Conservation (phyloP, 2,888 invertebrate genomes). For the Psylliodes chrysocephalus region DNA sequence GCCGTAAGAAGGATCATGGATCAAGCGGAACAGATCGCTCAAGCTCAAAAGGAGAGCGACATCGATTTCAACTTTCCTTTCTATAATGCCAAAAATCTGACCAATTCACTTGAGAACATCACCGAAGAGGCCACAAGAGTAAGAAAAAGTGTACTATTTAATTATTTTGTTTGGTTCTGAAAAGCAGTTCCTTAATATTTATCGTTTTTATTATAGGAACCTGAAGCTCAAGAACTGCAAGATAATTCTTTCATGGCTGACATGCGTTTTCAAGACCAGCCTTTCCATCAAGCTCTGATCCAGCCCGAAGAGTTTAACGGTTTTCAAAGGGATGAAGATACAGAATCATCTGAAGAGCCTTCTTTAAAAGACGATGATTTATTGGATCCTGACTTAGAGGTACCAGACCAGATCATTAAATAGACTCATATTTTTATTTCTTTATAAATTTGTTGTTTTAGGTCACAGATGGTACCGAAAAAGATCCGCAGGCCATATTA, state of each 20-base stretch:
- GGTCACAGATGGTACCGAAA: constrained; percentile 58
- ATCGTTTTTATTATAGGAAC: constrained; percentile 24
- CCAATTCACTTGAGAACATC: constrained; percentile 65
- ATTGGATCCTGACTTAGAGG: constrained; percentile 50
- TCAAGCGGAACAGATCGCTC: constrained; percentile 84
- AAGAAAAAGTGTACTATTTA: no score
- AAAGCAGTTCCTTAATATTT: not conserved
- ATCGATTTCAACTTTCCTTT: constrained; percentile 72
- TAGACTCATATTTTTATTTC: not conserved
- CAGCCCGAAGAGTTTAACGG: constrained; percentile 53
- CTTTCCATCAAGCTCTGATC: constrained; percentile 52
- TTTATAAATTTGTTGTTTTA: constrained; percentile 37
- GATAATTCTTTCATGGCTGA: constrained; percentile 51
- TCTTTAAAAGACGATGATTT: constrained; percentile 45
- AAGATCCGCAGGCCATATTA: constrained; percentile 61
- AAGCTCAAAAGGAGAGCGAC: constrained; percentile 68
- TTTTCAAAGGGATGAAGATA: constrained; percentile 54
- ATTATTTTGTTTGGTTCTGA: no score
- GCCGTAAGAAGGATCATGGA: constrained; percentile 90
- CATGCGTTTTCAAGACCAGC: constrained; percentile 41
- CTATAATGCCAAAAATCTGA: constrained; percentile 77
- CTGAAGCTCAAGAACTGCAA: constrained; percentile 49
- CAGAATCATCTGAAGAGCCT: constrained; percentile 44
- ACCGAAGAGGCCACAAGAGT: constrained; percentile 40
- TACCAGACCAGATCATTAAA: constrained; percentile 19